Percentiles rank a stretch among this genome's conserved stretches.
These are phyloP conservation scores for Proales similis DNA, from an alignment of 1,140 invertebrate species.

Conservation along the genomic window DNA sequence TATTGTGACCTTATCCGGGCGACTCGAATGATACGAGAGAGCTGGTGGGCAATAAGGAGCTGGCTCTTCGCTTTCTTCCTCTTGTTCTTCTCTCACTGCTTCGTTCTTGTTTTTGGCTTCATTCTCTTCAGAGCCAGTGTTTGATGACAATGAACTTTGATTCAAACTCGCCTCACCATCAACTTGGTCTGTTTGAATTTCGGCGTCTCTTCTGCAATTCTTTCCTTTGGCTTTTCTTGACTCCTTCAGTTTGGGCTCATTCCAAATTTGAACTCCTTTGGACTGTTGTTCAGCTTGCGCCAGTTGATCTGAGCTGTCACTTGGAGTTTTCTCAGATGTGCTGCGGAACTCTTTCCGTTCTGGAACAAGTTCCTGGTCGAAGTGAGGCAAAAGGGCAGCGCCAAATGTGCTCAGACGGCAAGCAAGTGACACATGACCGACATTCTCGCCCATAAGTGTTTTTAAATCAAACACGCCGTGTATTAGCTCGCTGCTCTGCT, in stretches of 20 bases:
- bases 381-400: slow-evolving; percentile 8
- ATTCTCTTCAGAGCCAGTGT: slow-evolving; percentile 3
- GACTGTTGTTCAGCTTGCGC: no score
- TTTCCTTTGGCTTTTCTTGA: no score
- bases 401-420: slow-evolving; percentile 21
- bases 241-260: no score
- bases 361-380: slow-evolving; percentile 11
- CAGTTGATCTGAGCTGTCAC: no score
- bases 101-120: not conserved
- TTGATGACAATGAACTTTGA: no score
- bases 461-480: slow-evolving; percentile 27
- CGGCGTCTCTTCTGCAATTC: not conserved
- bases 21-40: no score
- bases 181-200: slow-evolving; percentile 17
- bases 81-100: not conserved
- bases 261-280: no score
- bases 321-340: no score
- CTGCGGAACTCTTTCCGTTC: no score
- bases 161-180: slow-evolving; percentile 21
- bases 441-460: slow-evolving; percentile 12
- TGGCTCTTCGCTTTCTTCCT: not conserved
- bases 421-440: slow-evolving; percentile 29
- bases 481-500: slow-evolving; percentile 1
- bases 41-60: slow-evolving; percentile 32
- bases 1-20: no score